Evolutionary conservation across 1,140 invertebrate genomes (phyloP), one percentile per base, ranked within the genome.

Genomic region (Cylas formicarius): DNA sequence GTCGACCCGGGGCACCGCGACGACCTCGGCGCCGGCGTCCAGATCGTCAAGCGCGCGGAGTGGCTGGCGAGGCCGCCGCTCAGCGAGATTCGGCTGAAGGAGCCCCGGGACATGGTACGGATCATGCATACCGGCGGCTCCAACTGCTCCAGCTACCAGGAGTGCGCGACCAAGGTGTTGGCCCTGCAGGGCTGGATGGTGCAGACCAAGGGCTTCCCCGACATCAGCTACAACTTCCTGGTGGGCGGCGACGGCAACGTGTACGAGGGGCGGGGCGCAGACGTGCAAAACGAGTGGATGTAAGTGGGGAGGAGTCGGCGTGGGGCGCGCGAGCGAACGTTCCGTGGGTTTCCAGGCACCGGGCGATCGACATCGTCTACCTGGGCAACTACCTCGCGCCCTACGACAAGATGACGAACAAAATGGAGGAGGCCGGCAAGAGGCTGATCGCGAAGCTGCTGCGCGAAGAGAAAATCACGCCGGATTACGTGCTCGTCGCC

Each of bases 221-320:
- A 72, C 43, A 68, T 65, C 54, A 70, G 70, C 22, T 82, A 80
- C 53, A 85, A 76, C 58, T 85, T 84, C 56, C 42, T 81, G 33
- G 72, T 83, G 27, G 81, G 79, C 10, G 79, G 77, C 37, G 80
- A 83, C 52, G 79, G 76, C 0, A 67, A 71, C 5, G 69, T 78
- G 3, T 82, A 81, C 55, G 74, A 73, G 48, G 80, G 73, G 0
- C 62, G 79, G 16, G 80, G 77, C 1, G 81, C 77, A 76, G 63
- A 71, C 41, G 54, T 57, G 1, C 62, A 69, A 13, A 78, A 77
- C 24, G 20, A 40, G 16, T 47, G 44, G 44, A 31, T 19, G 44
- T 47, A 47, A 32, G 36, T 34, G 7, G 18, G n/a, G 17, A n/a
- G 4, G 14, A 38, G 13, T 7, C 19, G 18, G n/a, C 22, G 36